These are phyloP conservation scores for Nanorana parkeri DNA, from an alignment of 2,113 vertebrate genomes.

Conservation along the genomic window DNA sequence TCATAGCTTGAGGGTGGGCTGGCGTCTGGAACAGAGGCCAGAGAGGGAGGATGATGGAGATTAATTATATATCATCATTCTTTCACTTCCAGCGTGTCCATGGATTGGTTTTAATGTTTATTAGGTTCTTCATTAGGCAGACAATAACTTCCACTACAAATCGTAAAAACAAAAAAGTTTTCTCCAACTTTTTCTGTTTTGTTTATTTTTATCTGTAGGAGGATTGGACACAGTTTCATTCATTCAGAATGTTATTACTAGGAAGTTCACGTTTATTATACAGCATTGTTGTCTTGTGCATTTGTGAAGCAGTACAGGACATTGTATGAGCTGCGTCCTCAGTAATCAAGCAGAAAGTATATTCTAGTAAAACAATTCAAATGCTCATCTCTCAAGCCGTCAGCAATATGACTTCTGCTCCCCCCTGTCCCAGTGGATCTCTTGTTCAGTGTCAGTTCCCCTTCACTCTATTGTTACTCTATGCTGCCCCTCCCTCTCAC, in stretches of 20 bases:
- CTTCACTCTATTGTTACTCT: conserved; percentile 48
- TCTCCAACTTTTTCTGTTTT: too few species aligned
- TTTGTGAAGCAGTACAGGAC: not conserved
- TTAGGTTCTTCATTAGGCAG: not conserved
- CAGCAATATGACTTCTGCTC: conserved; percentile 49
- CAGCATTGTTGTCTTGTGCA: not conserved
- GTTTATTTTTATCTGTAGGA: too few species aligned
- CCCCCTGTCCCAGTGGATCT: conserved; percentile 50
- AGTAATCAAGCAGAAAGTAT: conserved; percentile 3
- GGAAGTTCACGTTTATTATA: not conserved
- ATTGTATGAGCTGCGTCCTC: not conserved
- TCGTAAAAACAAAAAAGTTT: too few species aligned
- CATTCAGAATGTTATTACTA: not conserved
- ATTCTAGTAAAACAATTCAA: conserved; percentile 22
- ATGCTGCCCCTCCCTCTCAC: conserved; percentile 31
- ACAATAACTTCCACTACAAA: too few species aligned
- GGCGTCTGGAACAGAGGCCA: conserved; percentile 51
- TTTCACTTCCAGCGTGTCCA: not conserved
- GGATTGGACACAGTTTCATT: too few species aligned
- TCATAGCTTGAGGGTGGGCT: conserved; percentile 42
- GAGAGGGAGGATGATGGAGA: conserved; percentile 40
- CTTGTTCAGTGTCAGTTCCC: conserved; percentile 53
- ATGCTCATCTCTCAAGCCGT: conserved; percentile 43
- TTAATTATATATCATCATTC: not conserved
- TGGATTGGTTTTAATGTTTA: conserved; percentile 13